Percentiles rank a stretch among this genome's conserved stretches.
Evolutionary conservation across 2,888 invertebrate species (phyloP).

Genomic region (Colostygia pectinataria): DNA sequence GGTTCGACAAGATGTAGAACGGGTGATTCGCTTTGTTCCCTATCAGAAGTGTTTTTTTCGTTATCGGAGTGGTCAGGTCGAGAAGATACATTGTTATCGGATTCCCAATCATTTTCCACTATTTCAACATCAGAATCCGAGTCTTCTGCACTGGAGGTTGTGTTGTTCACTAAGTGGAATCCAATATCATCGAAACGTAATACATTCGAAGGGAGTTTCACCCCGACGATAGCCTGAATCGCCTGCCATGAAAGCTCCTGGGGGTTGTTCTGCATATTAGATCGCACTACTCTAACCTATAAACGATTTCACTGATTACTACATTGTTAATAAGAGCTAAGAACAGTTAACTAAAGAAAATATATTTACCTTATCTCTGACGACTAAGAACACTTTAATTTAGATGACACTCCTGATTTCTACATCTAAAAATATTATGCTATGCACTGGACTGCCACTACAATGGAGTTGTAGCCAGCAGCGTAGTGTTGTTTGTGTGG

Average conservation of each 20-base stretch:
- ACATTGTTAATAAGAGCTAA: conserved; percentile 43
- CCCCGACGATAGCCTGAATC: conserved; percentile 82
- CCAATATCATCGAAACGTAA: conserved; percentile 81
- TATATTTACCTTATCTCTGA: conserved; percentile 71
- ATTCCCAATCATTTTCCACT: conserved; percentile 79
- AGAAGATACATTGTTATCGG: conserved; percentile 75
- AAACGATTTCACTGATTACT: conserved; percentile 77
- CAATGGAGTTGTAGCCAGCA: conserved; percentile 23
- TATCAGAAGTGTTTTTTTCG: conserved; percentile 69
- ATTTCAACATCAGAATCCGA: conserved; percentile 81
- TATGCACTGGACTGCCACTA: conserved; percentile 43
- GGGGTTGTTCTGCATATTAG: conserved; percentile 84
- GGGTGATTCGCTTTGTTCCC: conserved; percentile 74
- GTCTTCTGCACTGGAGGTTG: conserved; percentile 73
- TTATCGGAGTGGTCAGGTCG: conserved; percentile 76
- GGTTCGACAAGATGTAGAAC: conserved; percentile 75
- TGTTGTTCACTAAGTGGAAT: conserved; percentile 76
- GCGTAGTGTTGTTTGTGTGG: conserved; percentile 6
- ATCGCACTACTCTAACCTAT: conserved; percentile 83
- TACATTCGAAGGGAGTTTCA: conserved; percentile 79
- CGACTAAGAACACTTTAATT: conserved; percentile 60
- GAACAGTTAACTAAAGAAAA: conserved; percentile 34
- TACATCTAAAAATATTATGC: conserved; percentile 84
- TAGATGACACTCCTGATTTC: conserved; percentile 76
- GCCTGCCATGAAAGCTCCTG: conserved; percentile 84